A percentile compares a stretch with the other conserved stretches of the same genome.
Evolutionary conservation across 2,888 invertebrate genomes (phyloP).

Genomic region (Eucriotettix oculatus): DNA sequence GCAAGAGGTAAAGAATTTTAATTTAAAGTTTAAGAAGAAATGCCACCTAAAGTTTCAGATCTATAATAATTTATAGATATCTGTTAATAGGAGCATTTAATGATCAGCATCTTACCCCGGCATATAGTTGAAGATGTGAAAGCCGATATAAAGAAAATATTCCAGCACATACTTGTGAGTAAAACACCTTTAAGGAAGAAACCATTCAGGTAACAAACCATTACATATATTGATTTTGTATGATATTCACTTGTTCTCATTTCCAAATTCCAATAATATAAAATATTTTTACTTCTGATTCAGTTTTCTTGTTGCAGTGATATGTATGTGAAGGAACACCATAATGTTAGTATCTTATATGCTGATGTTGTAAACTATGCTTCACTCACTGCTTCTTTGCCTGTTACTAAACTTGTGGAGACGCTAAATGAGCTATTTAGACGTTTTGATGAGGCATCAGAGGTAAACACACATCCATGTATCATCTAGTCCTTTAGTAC

Average conservation of each 20-base stretch:
- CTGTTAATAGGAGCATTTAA: slow-evolving; percentile 51
- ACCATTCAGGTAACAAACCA: slow-evolving; percentile 27
- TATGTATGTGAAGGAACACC: slow-evolving; percentile 71
- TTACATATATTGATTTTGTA: background rate
- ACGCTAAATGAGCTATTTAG: slow-evolving; percentile 82
- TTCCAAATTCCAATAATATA: background rate
- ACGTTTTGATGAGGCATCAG: slow-evolving; percentile 78
- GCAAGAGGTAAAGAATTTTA: slow-evolving; percentile 46
- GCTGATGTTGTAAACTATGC: slow-evolving; percentile 92
- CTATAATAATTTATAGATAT: slow-evolving; percentile 13
- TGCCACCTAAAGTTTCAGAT: background rate
- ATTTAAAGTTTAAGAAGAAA: too few species aligned
- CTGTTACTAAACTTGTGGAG: slow-evolving; percentile 67
- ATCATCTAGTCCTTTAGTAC: background rate
- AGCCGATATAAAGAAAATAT: slow-evolving; percentile 31
- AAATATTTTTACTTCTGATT: background rate
- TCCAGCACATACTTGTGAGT: slow-evolving; percentile 26
- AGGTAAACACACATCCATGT: slow-evolving; percentile 32
- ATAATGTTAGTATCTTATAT: slow-evolving; percentile 77
- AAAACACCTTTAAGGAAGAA: slow-evolving; percentile 20
- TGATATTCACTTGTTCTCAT: background rate
- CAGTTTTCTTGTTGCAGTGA: slow-evolving; percentile 38
- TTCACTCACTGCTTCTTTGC: slow-evolving; percentile 64
- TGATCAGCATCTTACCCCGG: slow-evolving; percentile 71
- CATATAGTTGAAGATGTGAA: slow-evolving; percentile 54